These are phyloP conservation scores for Drosophila kuntzei DNA, from an alignment of 2,888 invertebrate species.

Conservation along the genomic window DNA sequence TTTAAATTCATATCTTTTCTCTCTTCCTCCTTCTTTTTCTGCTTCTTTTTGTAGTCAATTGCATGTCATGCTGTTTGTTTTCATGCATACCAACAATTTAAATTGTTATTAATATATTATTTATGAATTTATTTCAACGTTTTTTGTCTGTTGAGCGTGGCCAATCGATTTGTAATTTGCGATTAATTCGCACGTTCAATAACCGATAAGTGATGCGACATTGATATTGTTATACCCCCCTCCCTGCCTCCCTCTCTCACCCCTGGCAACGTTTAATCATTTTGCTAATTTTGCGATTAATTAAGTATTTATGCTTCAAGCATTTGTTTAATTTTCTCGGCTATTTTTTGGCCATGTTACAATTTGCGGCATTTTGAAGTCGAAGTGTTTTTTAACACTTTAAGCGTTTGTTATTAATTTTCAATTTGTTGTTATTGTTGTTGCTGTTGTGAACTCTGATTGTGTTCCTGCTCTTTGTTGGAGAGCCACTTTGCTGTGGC, in stretches of 20 bases:
- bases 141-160: slow-evolving; percentile 48
- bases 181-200: slow-evolving; percentile 57
- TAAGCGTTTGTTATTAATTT: slow-evolving; percentile 59
- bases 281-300: slow-evolving; percentile 46
- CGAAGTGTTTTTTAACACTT: slow-evolving; percentile 34
- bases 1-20: slow-evolving; percentile 1
- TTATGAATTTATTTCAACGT: slow-evolving; percentile 54
- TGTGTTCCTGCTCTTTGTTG: slow-evolving; percentile 55
- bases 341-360: slow-evolving; percentile 56
- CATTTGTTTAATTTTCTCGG: slow-evolving; percentile 31
- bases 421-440: slow-evolving; percentile 46
- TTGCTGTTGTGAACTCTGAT: slow-evolving; percentile 6
- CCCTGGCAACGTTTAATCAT: slow-evolving; percentile 21
- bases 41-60: slow-evolving; percentile 20
- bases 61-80: slow-evolving; percentile 41
- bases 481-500: slow-evolving; percentile 36
- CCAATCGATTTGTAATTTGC: slow-evolving; percentile 68
- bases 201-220: slow-evolving; percentile 67
- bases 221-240: slow-evolving; percentile 46
- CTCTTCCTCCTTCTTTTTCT: slow-evolving; percentile 32
- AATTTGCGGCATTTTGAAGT: slow-evolving; percentile 49
- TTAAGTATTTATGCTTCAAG: slow-evolving; percentile 51
- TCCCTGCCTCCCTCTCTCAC: background rate
- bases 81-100: slow-evolving; percentile 56
- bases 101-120: slow-evolving; percentile 61